Conservation (phyloP, 2,113 vertebrate genomes). For the Oriolus oriolus region DNA sequence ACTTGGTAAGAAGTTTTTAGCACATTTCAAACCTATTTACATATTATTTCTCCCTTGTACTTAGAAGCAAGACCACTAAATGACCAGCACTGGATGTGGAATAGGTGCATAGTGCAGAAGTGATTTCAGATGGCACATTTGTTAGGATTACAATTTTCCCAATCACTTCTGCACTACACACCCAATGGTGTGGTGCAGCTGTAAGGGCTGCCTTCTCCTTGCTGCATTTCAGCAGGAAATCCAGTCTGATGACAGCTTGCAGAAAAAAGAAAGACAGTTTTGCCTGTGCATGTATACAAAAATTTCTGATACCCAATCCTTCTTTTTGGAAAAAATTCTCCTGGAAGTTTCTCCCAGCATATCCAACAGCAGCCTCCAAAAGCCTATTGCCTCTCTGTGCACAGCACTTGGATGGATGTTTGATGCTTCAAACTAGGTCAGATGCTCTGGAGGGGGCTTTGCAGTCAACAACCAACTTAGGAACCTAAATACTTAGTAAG, state of each 20-base stretch:
- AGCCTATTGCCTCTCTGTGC: not conserved
- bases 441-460: not conserved
- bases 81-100: not conserved
- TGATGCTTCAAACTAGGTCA: conserved; percentile 58
- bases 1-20: not conserved
- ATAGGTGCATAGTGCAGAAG: not conserved
- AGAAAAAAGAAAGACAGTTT: not conserved
- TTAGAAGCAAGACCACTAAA: not conserved
- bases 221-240: not conserved
- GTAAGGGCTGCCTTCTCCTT: not conserved
- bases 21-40: not conserved
- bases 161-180: not conserved
- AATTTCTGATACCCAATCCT: not conserved
- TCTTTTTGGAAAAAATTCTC: not conserved
- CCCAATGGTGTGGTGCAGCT: not conserved
- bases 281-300: not conserved
- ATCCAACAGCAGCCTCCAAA: not conserved
- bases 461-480: not conserved
- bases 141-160: not conserved
- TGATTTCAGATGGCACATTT: not conserved
- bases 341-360: not conserved
- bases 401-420: not conserved
- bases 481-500: not conserved
- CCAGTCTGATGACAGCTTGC: not conserved
- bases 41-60: fast-evolving